Base-by-base conservation (phyloP, 2,888 invertebrate species). In the Malacosoma neustria region DNA sequence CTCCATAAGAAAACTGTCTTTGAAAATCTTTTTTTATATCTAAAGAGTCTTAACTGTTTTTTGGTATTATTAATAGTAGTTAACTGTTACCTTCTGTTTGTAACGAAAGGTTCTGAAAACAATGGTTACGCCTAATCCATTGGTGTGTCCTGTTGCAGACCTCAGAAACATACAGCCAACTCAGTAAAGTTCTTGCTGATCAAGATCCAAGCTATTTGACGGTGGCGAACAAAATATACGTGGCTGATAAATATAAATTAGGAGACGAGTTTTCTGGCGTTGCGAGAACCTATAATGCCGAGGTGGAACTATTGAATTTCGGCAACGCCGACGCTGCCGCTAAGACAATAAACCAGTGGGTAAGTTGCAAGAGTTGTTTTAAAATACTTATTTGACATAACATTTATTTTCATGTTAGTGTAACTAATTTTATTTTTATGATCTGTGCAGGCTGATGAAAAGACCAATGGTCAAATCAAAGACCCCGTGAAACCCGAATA, bases 191-290 rank as follows among this genome's bases (percentile, higher is more conserved):
- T 15, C 61, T 65, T 33, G 46, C 55, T 1, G 37, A 45, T 1
- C 43, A 70, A 50, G 54, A 67, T 44, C 51, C 57, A 0, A 52
- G 45, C 2, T 62, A 49, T 37, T 37, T 72, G 34, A 60, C 59
- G 0, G 46, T 72, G 7, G 65, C 66, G 13, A 66, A 68, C 51
- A 72, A 67, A 45, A 46, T 72, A 13, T 64, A 61, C 44, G 59
- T 72, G 3, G 42, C 52, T 1, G 12, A 61, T 2, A 30, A 42
- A 1, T 53, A 42, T 36, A 37, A 42, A 1, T 36, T 71, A 12
- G 37, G 51, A 12, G 50, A 59, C 0, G 2, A 36, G 1, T 72
- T 72, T 45, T 33, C 39, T 1, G 30, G 29, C 0, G 38, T 42
- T 0, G 61, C 61, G 1, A 38, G 38, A 1, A 35, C 44, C 0